phyloP scores from a whole-genome alignment of 2,113 vertebrate species.

The Hypocryptadius cinnamomeus region DNA sequence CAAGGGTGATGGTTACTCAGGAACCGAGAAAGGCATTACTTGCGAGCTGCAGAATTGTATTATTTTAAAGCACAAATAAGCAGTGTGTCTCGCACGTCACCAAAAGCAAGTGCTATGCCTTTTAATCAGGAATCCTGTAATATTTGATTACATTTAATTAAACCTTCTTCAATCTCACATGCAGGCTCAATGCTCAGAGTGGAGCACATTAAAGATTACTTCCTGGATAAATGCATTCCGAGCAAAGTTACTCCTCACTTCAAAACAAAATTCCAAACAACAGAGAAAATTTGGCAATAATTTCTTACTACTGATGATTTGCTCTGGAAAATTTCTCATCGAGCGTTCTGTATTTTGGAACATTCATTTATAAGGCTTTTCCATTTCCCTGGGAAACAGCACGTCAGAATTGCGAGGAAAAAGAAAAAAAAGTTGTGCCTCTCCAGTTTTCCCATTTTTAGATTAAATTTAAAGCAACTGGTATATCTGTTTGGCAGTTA shows the following conservation, averaged over 20 bases:
- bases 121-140: slow-evolving; percentile 19
- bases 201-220: neutral
- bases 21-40: neutral
- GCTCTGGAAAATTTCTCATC: neutral
- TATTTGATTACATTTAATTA: slow-evolving; percentile 31
- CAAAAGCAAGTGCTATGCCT: neutral
- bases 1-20: neutral
- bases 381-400: neutral
- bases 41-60: neutral
- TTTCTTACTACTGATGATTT: neutral
- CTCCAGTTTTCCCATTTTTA: neutral
- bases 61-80: neutral
- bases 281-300: neutral
- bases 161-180: neutral
- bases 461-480: neutral
- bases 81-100: neutral
- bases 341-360: neutral
- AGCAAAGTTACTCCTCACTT: neutral
- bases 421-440: neutral
- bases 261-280: neutral
- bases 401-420: neutral
- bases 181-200: neutral
- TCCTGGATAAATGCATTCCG: neutral
- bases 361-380: neutral
- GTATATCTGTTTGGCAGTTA: neutral